These are phyloP conservation scores for Tonatia bakeri DNA, from an alignment of 2,113 vertebrate species.

Conservation along the genomic window DNA sequence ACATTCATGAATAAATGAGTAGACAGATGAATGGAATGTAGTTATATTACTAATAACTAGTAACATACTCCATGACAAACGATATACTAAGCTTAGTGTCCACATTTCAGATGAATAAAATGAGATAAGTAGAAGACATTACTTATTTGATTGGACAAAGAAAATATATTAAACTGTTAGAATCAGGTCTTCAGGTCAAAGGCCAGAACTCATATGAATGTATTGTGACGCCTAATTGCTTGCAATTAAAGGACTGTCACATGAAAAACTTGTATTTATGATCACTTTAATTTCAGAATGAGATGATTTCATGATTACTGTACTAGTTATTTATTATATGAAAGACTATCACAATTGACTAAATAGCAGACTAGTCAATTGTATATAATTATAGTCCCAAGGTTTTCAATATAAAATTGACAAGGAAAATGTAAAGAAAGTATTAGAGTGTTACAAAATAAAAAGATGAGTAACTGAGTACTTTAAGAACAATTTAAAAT, in stretches of 20 bases:
- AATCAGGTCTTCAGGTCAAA: background rate
- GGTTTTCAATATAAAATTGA: background rate
- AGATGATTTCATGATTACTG: slow-evolving; percentile 21
- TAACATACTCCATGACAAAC: background rate
- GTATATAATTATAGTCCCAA: background rate
- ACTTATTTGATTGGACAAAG: background rate
- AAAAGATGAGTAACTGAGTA: background rate
- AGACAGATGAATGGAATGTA: background rate
- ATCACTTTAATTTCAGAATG: slow-evolving; percentile 40
- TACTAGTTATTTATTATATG: slow-evolving; percentile 18
- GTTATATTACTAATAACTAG: background rate
- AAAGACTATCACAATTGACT: slow-evolving; percentile 1
- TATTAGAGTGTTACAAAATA: background rate
- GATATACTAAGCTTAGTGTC: background rate
- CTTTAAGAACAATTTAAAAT: slow-evolving; percentile 43
- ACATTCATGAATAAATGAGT: background rate
- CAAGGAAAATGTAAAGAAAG: background rate
- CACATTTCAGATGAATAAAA: slow-evolving; percentile 35
- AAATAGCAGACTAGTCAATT: background rate
- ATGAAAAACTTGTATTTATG: background rate
- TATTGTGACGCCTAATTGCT: background rate
- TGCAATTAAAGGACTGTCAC: slow-evolving; percentile 5
- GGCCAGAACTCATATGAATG: background rate
- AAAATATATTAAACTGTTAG: slow-evolving; percentile 5
- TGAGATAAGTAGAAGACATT: background rate